Evolutionary conservation across 2,797 vertebrate genomes (phyloP).

Genomic region (Schizopygopsis malacanthus): DNA sequence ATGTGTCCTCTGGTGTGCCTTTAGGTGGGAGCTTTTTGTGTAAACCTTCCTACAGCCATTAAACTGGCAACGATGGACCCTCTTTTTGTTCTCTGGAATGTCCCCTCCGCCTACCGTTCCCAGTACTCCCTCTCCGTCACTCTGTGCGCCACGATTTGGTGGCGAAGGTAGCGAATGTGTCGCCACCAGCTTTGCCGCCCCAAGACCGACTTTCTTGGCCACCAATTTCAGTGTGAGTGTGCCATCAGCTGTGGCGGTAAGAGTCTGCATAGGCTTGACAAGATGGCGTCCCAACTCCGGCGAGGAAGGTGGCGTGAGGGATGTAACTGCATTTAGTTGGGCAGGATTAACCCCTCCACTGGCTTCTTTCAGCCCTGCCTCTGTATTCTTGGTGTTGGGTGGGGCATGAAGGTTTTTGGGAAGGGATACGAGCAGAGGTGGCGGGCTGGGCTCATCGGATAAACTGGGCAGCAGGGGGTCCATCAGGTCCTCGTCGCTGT

Average conservation of each 20-base stretch:
- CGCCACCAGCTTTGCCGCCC: slow-evolving; percentile 85
- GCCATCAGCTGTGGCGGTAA: slow-evolving; percentile 89
- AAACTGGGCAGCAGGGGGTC: slow-evolving; percentile 83
- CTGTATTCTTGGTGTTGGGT: slow-evolving; percentile 45
- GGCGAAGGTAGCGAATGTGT: slow-evolving; percentile 75
- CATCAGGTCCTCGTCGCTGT: slow-evolving; percentile 85
- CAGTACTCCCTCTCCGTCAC: slow-evolving; percentile 85
- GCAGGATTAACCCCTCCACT: slow-evolving; percentile 89
- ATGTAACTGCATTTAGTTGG: slow-evolving; percentile 97
- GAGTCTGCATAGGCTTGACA: slow-evolving; percentile 91
- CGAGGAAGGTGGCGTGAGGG: slow-evolving; percentile 96
- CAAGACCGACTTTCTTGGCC: slow-evolving; percentile 91
- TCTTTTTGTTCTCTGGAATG: slow-evolving; percentile 96
- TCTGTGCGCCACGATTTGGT: slow-evolving; percentile 84
- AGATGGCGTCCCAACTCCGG: slow-evolving; percentile 96
- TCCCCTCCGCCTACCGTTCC: slow-evolving; percentile 60
- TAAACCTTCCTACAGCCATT: slow-evolving; percentile 99
- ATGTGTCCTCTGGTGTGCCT: slow-evolving; percentile 99
- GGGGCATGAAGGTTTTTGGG: slow-evolving; percentile 61
- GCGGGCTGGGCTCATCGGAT: slow-evolving; percentile 80
- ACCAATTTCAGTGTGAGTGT: slow-evolving; percentile 94
- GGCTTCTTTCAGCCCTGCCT: slow-evolving; percentile 50
- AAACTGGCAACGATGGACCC: slow-evolving; percentile 98
- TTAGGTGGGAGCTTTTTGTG: slow-evolving; percentile 99
- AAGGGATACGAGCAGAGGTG: slow-evolving; percentile 74